Evolutionary conservation across 2,888 invertebrate species (phyloP).

Genomic region (Xiphydria camelus): DNA sequence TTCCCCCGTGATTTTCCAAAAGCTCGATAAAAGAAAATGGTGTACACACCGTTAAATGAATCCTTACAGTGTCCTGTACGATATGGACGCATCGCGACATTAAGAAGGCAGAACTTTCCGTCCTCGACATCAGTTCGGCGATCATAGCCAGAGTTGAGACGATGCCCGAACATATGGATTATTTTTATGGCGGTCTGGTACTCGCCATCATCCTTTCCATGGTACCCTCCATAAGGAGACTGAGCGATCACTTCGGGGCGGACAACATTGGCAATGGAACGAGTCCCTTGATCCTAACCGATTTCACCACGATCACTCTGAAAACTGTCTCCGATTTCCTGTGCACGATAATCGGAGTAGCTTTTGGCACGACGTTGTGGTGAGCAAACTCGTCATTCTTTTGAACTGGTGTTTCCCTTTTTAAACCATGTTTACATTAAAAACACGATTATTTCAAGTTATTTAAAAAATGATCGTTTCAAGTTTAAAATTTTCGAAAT

Average conservation of each 20-base stretch:
- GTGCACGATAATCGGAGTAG: conserved; percentile 50
- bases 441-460: no score
- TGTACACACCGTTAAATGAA: no score
- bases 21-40: no score
- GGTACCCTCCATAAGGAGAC: conserved; percentile 65
- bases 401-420: no score
- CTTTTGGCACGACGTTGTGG: conserved; percentile 61
- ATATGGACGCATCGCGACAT: conserved; percentile 92
- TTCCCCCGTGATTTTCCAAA: no score
- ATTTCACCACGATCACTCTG: conserved; percentile 36
- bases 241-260: conserved; percentile 53
- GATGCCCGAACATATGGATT: conserved; percentile 78
- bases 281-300: conserved; percentile 39
- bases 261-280: conserved; percentile 46
- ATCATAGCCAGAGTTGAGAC: conserved; percentile 90
- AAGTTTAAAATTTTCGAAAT: no score
- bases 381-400: conserved; percentile 49
- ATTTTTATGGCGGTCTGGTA: conserved; percentile 71
- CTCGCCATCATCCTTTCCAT: conserved; percentile 66
- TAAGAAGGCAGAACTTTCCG: conserved; percentile 90
- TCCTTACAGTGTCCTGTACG: conserved; percentile 82
- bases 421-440: not conserved
- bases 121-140: conserved; percentile 91
- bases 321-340: conserved; percentile 40
- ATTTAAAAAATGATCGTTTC: no score